Percentiles rank a stretch among this genome's conserved stretches.
Evolutionary conservation across 2,888 invertebrate species (phyloP).

Genomic region (Rhogogaster chlorosoma): DNA sequence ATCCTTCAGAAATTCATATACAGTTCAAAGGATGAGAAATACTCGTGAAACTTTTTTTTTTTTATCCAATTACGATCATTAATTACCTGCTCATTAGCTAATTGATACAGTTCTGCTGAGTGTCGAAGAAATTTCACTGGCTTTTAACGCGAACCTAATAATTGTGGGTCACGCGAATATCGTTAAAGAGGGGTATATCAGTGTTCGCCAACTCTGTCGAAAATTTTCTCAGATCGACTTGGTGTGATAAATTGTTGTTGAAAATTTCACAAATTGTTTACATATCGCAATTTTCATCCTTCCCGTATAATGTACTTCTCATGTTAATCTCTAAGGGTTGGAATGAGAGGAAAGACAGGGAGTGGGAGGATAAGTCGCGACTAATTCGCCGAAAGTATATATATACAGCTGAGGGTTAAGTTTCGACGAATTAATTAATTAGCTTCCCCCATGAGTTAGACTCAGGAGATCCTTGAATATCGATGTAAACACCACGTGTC

Average conservation of each 20-base stretch:
- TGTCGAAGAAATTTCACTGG: background rate
- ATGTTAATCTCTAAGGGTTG: too few relatives aligned
- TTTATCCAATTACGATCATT: too few relatives aligned
- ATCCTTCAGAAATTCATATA: background rate
- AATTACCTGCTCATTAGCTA: too few relatives aligned
- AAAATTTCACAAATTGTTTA: background rate
- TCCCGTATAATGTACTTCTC: too few relatives aligned
- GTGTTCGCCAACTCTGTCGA: too few relatives aligned
- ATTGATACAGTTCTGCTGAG: too few relatives aligned
- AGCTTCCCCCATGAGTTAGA: background rate
- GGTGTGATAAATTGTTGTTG: background rate
- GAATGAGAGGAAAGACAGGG: background rate
- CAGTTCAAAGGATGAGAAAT: too few relatives aligned
- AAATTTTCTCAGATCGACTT: too few relatives aligned
- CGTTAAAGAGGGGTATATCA: too few relatives aligned
- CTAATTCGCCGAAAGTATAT: background rate
- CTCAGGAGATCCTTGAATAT: background rate
- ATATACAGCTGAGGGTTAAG: background rate
- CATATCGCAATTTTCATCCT: background rate
- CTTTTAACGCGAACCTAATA: background rate
- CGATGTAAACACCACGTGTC: background rate
- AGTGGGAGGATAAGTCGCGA: background rate
- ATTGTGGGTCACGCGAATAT: background rate
- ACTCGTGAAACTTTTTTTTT: too few relatives aligned
- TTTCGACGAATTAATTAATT: background rate